Evolutionary conservation across 2,797 vertebrate genomes (phyloP), one percentile per base, ranked within the genome.

Genomic region (Clarias fuscus): DNA sequence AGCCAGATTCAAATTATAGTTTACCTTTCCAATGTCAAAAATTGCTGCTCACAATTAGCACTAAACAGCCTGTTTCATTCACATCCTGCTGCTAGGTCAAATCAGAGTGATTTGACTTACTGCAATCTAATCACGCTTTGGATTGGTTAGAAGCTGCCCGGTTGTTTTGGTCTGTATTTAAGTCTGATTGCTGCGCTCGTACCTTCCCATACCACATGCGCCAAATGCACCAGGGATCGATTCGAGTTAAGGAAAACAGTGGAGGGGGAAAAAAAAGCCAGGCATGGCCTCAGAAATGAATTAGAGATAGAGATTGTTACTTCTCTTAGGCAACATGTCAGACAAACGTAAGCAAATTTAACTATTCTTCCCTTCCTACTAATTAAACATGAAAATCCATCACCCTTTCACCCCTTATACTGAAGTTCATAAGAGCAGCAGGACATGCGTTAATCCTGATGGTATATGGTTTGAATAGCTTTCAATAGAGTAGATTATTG

Each of bases 301-400:
- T 80, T 71, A 85, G 22, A 37, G 2, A 22, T 0, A 13, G 1
- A 27, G 2, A 73, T 72, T 70, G 30, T 84, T 87, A 76, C 76
- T 43, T 65, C 18, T 37, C 37, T 76, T 82, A 77, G 11, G 6
- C 61, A 83, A 73, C 61, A 85, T 71, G 37, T 11, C 33, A 67
- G 22, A 15, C 68, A 80, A 76, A 84, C 14, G 80, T 62, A 53
- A 84, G n/a, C 30, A 86, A 71, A 86, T 84, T 83, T 59, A 59
- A 30, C 72, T 75, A 20, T 87, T 43, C 77, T 61, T 75, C 58
- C 62, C 13, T 81, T 79, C 59, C 84, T 30, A 22, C 75, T 59
- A 37, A 78, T 82, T 40, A 24, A 43, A 37, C 33, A 84, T 20
- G 33, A 84, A 86, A 79, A 75, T 40, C n/a, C 17, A 30, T 81